Percentiles rank a stretch among this genome's conserved stretches.
Conservation (phyloP, 2,113 vertebrate genomes). For the Pygoscelis adeliae region DNA sequence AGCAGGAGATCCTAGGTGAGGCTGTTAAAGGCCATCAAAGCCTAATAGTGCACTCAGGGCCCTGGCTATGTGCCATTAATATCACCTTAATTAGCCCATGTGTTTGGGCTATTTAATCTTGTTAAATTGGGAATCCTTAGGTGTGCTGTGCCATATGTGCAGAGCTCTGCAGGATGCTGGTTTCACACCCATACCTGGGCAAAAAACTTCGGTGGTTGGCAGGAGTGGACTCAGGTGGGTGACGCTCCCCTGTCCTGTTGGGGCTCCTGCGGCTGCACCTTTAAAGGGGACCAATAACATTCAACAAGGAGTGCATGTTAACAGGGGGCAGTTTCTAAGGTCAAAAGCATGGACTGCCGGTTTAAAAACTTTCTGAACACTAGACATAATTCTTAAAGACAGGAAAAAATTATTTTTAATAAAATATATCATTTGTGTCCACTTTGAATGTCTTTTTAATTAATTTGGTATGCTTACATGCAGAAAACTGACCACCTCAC, state of each 20-base stretch:
- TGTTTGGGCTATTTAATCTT: not conserved
- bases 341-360: not conserved
- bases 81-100: not conserved
- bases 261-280: not conserved
- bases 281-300: not conserved
- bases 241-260: not conserved
- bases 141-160: not conserved
- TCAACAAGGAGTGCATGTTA: not conserved
- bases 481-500: not conserved
- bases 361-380: not conserved
- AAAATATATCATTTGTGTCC: not conserved
- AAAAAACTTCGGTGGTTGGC: not conserved
- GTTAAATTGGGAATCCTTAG: not conserved
- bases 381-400: not conserved
- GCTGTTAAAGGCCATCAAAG: not conserved
- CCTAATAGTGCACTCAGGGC: no score
- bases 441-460: not conserved
- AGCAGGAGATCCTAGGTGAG: not conserved
- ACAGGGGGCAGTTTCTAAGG: rapidly evolving
- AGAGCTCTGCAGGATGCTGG: not conserved
- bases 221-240: no score
- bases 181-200: not conserved
- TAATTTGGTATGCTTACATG: not conserved
- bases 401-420: not conserved
- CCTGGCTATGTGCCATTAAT: not conserved